phyloP scores from a whole-genome alignment of 1,140 invertebrate species.

The Diabrotica virgifera region DNA sequence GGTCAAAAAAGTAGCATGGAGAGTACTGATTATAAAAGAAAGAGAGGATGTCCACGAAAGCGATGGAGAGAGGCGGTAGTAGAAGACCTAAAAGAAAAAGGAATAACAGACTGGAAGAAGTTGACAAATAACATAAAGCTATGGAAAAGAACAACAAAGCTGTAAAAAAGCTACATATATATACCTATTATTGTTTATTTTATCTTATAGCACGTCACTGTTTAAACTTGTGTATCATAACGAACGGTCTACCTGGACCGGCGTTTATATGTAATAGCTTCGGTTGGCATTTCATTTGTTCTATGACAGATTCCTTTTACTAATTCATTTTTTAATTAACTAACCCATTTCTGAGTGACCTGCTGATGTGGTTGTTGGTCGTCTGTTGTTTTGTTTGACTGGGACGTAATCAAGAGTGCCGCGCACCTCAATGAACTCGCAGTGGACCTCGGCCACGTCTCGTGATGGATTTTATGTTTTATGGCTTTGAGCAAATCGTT shows the following conservation, averaged over 20 bases:
- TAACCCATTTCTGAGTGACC: slow-evolving; percentile 34
- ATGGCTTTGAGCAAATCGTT: slow-evolving; percentile 23
- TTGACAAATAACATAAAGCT: too few species aligned
- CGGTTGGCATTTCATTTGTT: slow-evolving; percentile 43
- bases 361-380: slow-evolving; percentile 25
- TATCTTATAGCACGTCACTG: slow-evolving; percentile 4
- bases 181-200: too few species aligned
- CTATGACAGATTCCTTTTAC: slow-evolving; percentile 46
- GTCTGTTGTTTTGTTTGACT: slow-evolving; percentile 18
- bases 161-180: too few species aligned
- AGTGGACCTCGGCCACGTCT: slow-evolving; percentile 22
- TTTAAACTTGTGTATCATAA: slow-evolving; percentile 14
- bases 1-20: too few species aligned
- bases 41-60: too few species aligned
- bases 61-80: too few species aligned
- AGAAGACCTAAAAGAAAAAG: too few species aligned
- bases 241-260: slow-evolving; percentile 32
- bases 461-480: slow-evolving; percentile 34
- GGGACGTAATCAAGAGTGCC: slow-evolving; percentile 15
- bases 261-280: slow-evolving; percentile 37
- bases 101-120: too few species aligned
- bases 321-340: slow-evolving; percentile 47
- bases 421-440: slow-evolving; percentile 28
- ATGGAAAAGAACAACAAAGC: too few species aligned
- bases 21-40: too few species aligned